Evolutionary conservation across 2,797 vertebrate genomes (phyloP), one percentile per base, ranked within the genome.

Genomic region (Taeniopygia guttata): DNA sequence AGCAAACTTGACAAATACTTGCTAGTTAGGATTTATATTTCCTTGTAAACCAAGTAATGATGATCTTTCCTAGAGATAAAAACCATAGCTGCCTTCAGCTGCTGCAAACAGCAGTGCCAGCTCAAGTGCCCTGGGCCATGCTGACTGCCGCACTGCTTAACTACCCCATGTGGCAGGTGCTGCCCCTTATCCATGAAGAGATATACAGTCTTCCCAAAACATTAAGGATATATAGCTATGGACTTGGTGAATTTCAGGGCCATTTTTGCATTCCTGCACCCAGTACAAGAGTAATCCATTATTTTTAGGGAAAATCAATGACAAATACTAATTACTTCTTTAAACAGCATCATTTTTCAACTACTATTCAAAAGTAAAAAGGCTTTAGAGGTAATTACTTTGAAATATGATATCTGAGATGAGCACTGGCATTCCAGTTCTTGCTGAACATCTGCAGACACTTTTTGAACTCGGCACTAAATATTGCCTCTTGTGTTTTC

Each of bases 291-390:
- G n/a, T n/a, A 87, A 87, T 49, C 32, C n/a, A 75, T 64, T 87
- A 89, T 45, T 51, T 73, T 73, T 49, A 16, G 19, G 54, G 40
- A 83, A 92, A 85, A 93, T 73, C 84, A 89, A 87, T 80, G 29
- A 75, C 38, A 89, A 93, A 93, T 64, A 60, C 27, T 69, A 93
- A 91, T 92, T 85, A 91, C 49, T 83, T 86, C 54, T 81, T 94
- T 70, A 78, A 72, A 63, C 43, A 52, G 84, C 55, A 76, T 52
- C 40, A 40, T 76, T 63, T 84, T 91, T 85, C 87, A 94, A 85
- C n/a, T 67, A 52, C 59, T 83, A 81, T 25, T 84, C 84, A 88
- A 72, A 90, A 68, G 54, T 51, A 68, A 91, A 90, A 78, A 67
- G 46, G 49, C 13, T 77, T 90, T 83, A 87, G 78, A 95, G 72